phyloP scores from a whole-genome alignment of 2,888 invertebrate species.

The Teinopalpus imperialis region DNA sequence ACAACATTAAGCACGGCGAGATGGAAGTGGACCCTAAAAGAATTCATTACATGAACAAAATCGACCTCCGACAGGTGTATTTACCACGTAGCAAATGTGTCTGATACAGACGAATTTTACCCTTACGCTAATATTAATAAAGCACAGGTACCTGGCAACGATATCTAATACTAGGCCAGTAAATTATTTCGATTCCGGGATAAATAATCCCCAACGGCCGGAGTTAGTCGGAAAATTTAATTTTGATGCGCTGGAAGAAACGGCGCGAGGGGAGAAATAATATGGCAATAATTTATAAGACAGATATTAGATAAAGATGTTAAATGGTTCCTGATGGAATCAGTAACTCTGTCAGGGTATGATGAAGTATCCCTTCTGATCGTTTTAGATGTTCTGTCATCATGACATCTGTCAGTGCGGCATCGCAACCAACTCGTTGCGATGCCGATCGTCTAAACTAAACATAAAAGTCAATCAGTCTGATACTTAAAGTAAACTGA shows the following conservation, averaged over 20 bases:
- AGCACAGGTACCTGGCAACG: slow-evolving; percentile 17
- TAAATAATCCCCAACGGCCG: slow-evolving; percentile 49
- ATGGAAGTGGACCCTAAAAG: slow-evolving; percentile 32
- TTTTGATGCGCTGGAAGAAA: slow-evolving; percentile 23
- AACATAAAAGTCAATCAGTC: too few relatives aligned
- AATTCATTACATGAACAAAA: slow-evolving; percentile 46
- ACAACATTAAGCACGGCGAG: slow-evolving; percentile 20
- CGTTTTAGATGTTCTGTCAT: too few relatives aligned
- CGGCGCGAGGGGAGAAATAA: slow-evolving; percentile 21
- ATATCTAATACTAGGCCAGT: slow-evolving; percentile 32
- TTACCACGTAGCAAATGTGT: slow-evolving; percentile 11
- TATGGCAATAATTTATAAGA: slow-evolving; percentile 26
- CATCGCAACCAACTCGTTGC: too few relatives aligned
- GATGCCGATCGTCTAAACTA: too few relatives aligned
- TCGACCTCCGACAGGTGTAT: slow-evolving; percentile 43
- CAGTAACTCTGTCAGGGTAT: slow-evolving; percentile 3
- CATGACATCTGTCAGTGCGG: too few relatives aligned
- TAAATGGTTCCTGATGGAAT: slow-evolving; percentile 14
- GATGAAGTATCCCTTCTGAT: too few relatives aligned
- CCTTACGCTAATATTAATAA: slow-evolving; percentile 31
- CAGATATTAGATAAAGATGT: slow-evolving; percentile 13
- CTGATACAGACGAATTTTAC: slow-evolving; percentile 29
- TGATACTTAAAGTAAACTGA: too few relatives aligned
- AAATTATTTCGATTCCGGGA: slow-evolving; percentile 48
- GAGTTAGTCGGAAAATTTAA: slow-evolving; percentile 26